phyloP scores from a whole-genome alignment of 53 echinoderm and acorn worm genomes.

The Holothuria leucospilota region DNA sequence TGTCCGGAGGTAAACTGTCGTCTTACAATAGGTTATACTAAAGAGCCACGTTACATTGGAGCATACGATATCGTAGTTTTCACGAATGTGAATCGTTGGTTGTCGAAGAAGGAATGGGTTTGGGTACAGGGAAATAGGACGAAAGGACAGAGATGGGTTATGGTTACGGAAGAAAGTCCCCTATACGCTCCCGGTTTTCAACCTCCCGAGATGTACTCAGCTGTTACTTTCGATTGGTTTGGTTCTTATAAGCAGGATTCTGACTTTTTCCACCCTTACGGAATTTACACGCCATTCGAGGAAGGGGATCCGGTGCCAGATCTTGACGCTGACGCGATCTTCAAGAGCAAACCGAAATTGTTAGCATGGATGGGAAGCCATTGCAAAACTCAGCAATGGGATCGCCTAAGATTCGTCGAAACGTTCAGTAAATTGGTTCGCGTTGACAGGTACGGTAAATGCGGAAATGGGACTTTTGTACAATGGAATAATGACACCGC shows the following conservation, averaged over 20 bases:
- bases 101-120: not conserved
- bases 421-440: not conserved
- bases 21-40: conserved; percentile 17
- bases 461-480: not conserved
- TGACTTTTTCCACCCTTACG: conserved; percentile 32
- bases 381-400: conserved; percentile 19
- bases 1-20: conserved; percentile 9
- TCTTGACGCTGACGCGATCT: not conserved
- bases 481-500: conserved; percentile 13
- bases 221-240: conserved; percentile 23
- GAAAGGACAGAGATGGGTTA: conserved; percentile 29
- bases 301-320: not conserved
- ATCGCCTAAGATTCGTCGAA: not conserved
- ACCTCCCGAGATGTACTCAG: not conserved
- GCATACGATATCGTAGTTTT: conserved; percentile 22
- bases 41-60: not conserved
- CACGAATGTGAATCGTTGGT: conserved; percentile 9
- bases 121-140: conserved; percentile 24
- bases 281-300: conserved; percentile 7
- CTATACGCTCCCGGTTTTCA: conserved; percentile 1
- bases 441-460: conserved; percentile 7
- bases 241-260: conserved; percentile 20
- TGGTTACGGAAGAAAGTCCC: conserved; percentile 37
- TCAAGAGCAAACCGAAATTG: not conserved
- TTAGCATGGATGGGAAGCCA: conserved; percentile 34